A percentile compares a stretch with the other conserved stretches of the same genome.
These are phyloP conservation scores for Ferdinandea cuprea DNA, from an alignment of 2,888 invertebrate genomes.

Conservation along the genomic window DNA sequence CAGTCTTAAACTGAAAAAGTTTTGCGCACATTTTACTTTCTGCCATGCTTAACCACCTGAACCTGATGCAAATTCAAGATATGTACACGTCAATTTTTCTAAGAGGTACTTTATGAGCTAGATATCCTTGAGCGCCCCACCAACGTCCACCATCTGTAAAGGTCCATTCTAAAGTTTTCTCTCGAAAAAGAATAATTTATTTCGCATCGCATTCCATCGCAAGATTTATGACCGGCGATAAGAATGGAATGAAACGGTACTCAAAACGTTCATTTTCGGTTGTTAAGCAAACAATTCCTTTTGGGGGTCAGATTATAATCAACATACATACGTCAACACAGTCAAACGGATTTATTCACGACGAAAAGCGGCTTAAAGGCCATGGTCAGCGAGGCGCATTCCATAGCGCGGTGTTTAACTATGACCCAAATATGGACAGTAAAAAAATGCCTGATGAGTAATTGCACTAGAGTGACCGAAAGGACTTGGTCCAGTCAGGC, in stretches of 20 bases:
- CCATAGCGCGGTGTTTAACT: no score
- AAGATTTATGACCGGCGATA: neutral
- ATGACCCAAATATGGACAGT: constrained; percentile 1
- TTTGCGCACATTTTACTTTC: constrained; percentile 1
- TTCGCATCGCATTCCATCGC: neutral
- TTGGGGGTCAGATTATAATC: constrained; percentile 1
- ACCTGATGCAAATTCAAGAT: constrained; percentile 37
- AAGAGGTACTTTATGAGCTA: neutral
- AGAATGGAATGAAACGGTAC: neutral
- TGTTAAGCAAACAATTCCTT: constrained; percentile 7
- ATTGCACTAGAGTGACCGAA: constrained; percentile 7
- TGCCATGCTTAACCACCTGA: constrained; percentile 29
- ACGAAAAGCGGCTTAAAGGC: constrained; percentile 19
- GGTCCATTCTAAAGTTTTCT: constrained; percentile 6
- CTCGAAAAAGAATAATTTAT: constrained; percentile 25
- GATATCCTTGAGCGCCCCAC: neutral
- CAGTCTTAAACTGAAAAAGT: constrained; percentile 32
- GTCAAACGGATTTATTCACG: neutral
- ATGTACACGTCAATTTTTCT: constrained; percentile 15
- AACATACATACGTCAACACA: constrained; percentile 15
- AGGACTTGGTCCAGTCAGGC: neutral
- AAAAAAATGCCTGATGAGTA: neutral
- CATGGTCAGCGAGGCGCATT: constrained; percentile 2
- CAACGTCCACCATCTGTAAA: neutral
- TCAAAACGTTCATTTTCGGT: constrained; percentile 13